These are phyloP conservation scores for Coecobrya sp. DNA, from an alignment of 2,888 invertebrate species.

Conservation along the genomic window DNA sequence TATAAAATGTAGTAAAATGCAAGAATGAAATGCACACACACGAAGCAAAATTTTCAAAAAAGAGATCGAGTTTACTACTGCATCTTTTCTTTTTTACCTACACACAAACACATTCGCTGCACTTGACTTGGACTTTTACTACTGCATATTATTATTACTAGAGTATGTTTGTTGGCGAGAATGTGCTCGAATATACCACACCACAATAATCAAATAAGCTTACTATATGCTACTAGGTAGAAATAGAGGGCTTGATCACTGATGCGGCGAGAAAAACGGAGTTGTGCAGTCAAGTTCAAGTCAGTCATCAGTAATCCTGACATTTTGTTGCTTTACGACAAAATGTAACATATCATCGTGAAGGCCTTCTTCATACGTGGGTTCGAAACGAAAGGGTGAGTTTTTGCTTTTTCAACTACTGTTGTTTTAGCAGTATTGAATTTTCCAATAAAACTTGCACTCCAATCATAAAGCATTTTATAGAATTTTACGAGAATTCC, in stretches of 20 bases:
- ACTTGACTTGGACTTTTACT: slow-evolving; percentile 57
- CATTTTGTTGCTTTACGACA: slow-evolving; percentile 61
- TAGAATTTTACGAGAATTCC: slow-evolving; percentile 12
- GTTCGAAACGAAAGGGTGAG: background rate
- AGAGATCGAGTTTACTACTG: slow-evolving; percentile 46
- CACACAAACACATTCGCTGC: slow-evolving; percentile 1
- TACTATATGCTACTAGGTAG: background rate
- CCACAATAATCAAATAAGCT: slow-evolving; percentile 19
- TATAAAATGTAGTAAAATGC: slow-evolving; percentile 67
- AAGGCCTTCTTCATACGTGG: background rate
- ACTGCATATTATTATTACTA: slow-evolving; percentile 34
- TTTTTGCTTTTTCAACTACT: background rate
- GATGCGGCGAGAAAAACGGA: slow-evolving; percentile 56
- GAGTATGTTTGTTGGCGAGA: background rate
- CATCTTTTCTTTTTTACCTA: background rate
- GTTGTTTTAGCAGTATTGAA: background rate
- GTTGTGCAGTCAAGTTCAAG: slow-evolving; percentile 57
- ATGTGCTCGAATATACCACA: slow-evolving; percentile 5
- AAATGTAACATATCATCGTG: slow-evolving; percentile 42
- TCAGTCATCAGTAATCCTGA: slow-evolving; percentile 68
- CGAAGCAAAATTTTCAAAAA: slow-evolving; percentile 35
- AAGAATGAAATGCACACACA: slow-evolving; percentile 70
- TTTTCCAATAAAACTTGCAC: slow-evolving; percentile 14
- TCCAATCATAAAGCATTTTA: slow-evolving; percentile 8
- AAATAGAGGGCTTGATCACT: slow-evolving; percentile 16